phyloP scores from a whole-genome alignment of 1,140 invertebrate genomes.

The Drosophila lowei region DNA sequence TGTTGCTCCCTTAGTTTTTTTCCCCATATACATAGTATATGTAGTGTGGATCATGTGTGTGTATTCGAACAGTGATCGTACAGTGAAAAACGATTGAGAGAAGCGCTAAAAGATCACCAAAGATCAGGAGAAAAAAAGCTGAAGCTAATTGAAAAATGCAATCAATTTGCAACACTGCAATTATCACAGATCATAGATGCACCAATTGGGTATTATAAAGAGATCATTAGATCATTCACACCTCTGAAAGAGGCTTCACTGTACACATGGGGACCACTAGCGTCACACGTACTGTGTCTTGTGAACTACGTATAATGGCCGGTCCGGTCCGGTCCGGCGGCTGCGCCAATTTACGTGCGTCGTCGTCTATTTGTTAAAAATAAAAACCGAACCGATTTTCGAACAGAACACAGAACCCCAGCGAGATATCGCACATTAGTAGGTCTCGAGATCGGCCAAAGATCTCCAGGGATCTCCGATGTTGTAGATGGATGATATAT shows the following conservation, averaged over 20 bases:
- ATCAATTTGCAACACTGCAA: slow-evolving; percentile 14
- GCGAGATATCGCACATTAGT: slow-evolving; percentile 39
- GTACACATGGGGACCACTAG: slow-evolving; percentile 29
- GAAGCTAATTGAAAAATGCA: slow-evolving; percentile 26
- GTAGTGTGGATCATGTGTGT: background rate
- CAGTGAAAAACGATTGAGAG: slow-evolving; percentile 35
- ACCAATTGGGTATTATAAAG: background rate
- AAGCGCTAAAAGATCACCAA: slow-evolving; percentile 19
- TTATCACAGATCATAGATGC: slow-evolving; percentile 6
- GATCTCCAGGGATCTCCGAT: slow-evolving; percentile 21
- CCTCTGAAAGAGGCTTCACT: slow-evolving; percentile 33
- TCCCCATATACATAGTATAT: background rate
- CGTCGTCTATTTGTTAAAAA: slow-evolving; percentile 70
- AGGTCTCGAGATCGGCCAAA: slow-evolving; percentile 23
- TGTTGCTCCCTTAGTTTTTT: slow-evolving; percentile 42
- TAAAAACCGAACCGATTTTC: slow-evolving; percentile 65
- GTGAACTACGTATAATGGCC: slow-evolving; percentile 50
- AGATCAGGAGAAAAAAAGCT: slow-evolving; percentile 32
- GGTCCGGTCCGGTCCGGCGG: slow-evolving; percentile 17
- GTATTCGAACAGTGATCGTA: slow-evolving; percentile 21
- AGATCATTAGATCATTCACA: background rate
- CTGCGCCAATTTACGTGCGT: slow-evolving; percentile 74
- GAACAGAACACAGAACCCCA: slow-evolving; percentile 51
- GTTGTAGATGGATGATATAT: slow-evolving; percentile 7
- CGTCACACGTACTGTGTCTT: slow-evolving; percentile 35